Evolutionary conservation across 2,113 vertebrate genomes (phyloP), one percentile per base, ranked within the genome.

Genomic region (Trematocara stigmaticum): DNA sequence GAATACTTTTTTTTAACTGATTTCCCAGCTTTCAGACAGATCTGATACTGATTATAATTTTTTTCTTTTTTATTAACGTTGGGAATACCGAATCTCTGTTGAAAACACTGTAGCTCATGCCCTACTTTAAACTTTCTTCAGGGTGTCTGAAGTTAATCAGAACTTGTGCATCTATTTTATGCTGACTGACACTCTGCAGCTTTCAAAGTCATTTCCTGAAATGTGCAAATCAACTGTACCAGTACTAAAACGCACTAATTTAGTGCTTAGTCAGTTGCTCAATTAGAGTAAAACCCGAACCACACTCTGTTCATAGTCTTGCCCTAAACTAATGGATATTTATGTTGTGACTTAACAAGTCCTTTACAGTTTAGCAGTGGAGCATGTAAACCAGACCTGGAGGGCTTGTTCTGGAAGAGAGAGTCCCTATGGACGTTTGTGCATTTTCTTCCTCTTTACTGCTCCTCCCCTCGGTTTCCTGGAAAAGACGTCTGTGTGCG

Each of bases 401-500:
- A 84, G 35, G n/a, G 80, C 61, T 84, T 83, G 85, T 91, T 86
- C 85, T 88, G 85, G 61, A 86, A 85, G 55, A 76, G 83, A 69
- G 15, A 78, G 69, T 91, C 92, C 84, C 84, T 20, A 18, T 80
- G 78, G 91, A 90, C 10, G 5, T 18, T 12, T 6, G 1, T 34
- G 45, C 53, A n/a, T 57, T 84, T 45, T 79, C 71, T 84, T 11
- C 12, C 16, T n/a, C 23, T 85, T 45, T 29, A 18, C 34, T 35
- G 59, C 87, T 89, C 89, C 87, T 87, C 90, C 89, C 52, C 66
- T 84, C 42, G 47, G n/a, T 93, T 95, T 95, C 92, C 94, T 87
- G 92, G 94, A 96, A 94, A 90, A 89, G 89, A 83, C 80, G 10
- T 86, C 55, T 55, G 82, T 83, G 82, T 66, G 71, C 88, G 88